Evolutionary conservation across 2,113 vertebrate species (phyloP).

Genomic region (Anhinga anhinga): DNA sequence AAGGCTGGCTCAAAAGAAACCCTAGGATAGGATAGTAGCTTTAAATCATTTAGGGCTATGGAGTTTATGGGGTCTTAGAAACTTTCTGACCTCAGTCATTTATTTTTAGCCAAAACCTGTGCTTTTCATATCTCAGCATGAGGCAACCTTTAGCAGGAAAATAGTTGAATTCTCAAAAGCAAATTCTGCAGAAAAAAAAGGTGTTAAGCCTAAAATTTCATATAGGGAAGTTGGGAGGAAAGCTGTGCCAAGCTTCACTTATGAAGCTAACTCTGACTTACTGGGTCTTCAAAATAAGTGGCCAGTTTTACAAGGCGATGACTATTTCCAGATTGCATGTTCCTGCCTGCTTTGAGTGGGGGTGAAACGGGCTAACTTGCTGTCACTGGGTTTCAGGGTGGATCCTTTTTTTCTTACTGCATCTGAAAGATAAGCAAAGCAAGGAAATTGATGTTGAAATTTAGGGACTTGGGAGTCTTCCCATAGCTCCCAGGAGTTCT

Average conservation of each 20-base stretch:
- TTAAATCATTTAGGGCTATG: background rate
- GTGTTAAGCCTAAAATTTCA: conserved; percentile 34
- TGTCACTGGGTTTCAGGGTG: background rate
- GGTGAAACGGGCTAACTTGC: background rate
- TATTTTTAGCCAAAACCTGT: background rate
- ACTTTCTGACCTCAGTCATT: background rate
- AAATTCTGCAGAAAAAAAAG: background rate
- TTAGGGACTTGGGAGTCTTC: background rate
- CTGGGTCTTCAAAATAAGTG: background rate
- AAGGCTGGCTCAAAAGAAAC: background rate
- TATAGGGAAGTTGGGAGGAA: background rate
- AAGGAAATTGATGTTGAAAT: background rate
- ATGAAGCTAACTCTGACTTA: background rate
- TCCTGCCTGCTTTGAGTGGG: background rate
- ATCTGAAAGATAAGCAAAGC: background rate
- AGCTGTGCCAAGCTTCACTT: background rate
- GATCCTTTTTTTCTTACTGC: background rate
- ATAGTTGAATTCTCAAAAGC: background rate
- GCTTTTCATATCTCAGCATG: background rate
- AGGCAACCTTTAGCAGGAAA: background rate
- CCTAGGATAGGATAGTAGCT: background rate
- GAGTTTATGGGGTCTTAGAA: background rate
- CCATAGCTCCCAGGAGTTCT: background rate
- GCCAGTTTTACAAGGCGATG: background rate
- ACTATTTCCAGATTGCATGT: background rate